Percentiles rank a stretch among this genome's conserved stretches.
phyloP scores from a whole-genome alignment of 2,888 invertebrate species.

The Alitta virens region DNA sequence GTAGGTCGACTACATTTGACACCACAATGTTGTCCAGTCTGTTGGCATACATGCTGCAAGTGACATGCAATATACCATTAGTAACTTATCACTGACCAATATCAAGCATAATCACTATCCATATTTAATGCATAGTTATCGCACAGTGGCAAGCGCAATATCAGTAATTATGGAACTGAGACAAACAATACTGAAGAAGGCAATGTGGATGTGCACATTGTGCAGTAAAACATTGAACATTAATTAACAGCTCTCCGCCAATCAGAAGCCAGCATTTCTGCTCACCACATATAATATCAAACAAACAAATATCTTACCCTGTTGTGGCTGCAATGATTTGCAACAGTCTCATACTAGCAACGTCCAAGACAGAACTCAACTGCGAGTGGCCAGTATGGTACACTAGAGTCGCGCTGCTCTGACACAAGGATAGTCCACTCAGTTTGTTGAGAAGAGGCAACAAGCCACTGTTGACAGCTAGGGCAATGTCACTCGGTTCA shows the following conservation, averaged over 20 bases:
- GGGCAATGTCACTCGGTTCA: conserved; percentile 62
- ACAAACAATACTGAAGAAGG: no score
- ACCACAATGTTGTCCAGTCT: conserved; percentile 59
- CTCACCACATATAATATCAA: no score
- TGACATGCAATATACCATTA: no score
- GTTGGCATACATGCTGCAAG: conserved; percentile 59
- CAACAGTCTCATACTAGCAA: conserved; percentile 62
- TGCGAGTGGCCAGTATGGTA: conserved; percentile 37
- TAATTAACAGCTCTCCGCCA: not conserved
- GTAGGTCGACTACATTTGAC: conserved; percentile 61
- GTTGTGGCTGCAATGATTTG: conserved; percentile 63
- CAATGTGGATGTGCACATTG: no score
- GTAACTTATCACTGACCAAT: no score
- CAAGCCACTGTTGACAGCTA: conserved; percentile 63
- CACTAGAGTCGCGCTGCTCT: conserved; percentile 24
- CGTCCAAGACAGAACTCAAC: conserved; percentile 41
- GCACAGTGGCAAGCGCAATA: no score
- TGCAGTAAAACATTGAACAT: no score
- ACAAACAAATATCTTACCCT: conserved; percentile 58
- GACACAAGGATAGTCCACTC: conserved; percentile 40
- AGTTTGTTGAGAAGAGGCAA: conserved; percentile 59
- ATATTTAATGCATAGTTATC: no score
- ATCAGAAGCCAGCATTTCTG: no score
- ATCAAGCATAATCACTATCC: no score
- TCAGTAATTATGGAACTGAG: no score